Evolutionary conservation across 2,888 invertebrate genomes (phyloP).

Genomic region (Epirrita christyi): DNA sequence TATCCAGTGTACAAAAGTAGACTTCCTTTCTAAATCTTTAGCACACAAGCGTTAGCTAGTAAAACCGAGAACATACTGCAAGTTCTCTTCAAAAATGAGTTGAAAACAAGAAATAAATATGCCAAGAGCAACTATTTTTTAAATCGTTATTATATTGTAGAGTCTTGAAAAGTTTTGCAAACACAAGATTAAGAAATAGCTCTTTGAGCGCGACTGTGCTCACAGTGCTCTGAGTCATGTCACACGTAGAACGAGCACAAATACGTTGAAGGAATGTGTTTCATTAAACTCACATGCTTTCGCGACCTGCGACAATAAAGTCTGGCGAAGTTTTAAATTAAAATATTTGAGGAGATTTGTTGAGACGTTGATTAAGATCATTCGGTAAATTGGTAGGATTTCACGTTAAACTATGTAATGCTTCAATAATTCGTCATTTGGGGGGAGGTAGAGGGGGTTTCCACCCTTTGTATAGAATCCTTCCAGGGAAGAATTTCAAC

Average conservation of each 20-base stretch:
- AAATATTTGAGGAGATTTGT: conserved; percentile 73
- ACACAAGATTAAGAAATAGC: neutral
- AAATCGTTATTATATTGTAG: too few relatives aligned
- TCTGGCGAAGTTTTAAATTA: conserved; percentile 69
- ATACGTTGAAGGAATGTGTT: conserved; percentile 27
- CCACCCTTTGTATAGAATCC: too few relatives aligned
- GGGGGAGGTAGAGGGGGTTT: too few relatives aligned
- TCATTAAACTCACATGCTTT: conserved; percentile 52
- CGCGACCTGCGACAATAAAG: conserved; percentile 54
- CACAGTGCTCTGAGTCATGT: conserved; percentile 17
- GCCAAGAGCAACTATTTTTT: too few relatives aligned
- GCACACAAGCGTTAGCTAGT: too few relatives aligned
- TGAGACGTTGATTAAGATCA: conserved; percentile 63
- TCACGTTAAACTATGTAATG: conserved; percentile 1
- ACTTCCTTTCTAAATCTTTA: too few relatives aligned
- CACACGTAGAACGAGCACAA: conserved; percentile 18
- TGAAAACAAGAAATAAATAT: too few relatives aligned
- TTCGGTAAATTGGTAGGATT: conserved; percentile 23
- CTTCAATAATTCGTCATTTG: neutral
- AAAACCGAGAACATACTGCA: too few relatives aligned
- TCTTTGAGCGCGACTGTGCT: conserved; percentile 6
- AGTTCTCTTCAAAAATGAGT: too few relatives aligned
- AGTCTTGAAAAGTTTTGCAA: too few relatives aligned
- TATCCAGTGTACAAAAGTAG: too few relatives aligned
- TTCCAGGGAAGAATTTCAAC: too few relatives aligned